Evolutionary conservation across 1,140 invertebrate species (phyloP).

Genomic region (Mizuhopecten yessoensis): DNA sequence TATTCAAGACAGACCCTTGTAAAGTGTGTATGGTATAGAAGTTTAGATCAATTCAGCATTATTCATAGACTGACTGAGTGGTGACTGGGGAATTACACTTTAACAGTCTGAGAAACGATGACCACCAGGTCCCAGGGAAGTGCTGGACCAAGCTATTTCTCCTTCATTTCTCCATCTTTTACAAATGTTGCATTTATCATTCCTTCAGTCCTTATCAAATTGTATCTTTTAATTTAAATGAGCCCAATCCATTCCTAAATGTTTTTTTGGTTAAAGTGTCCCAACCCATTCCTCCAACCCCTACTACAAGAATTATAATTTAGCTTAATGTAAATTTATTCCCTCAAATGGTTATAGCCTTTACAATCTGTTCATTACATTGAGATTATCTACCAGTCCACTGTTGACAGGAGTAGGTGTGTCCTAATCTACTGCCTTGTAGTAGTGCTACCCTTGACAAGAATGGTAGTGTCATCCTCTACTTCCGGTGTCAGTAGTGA

Average conservation of each 20-base stretch:
- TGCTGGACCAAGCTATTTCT: background rate
- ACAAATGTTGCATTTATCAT: background rate
- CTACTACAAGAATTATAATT: background rate
- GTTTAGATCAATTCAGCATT: too few relatives aligned
- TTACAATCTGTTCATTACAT: too few relatives aligned
- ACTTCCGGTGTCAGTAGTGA: too few relatives aligned
- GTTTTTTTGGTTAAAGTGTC: background rate
- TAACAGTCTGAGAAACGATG: background rate
- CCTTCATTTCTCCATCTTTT: conserved; percentile 10
- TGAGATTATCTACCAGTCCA: too few relatives aligned
- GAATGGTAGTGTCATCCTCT: too few relatives aligned
- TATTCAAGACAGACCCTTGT: too few relatives aligned
- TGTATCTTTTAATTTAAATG: background rate
- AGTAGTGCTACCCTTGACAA: too few relatives aligned
- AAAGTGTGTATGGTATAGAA: too few relatives aligned
- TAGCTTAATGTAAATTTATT: too few relatives aligned
- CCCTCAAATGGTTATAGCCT: too few relatives aligned
- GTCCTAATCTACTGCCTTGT: too few relatives aligned
- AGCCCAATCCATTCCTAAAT: background rate
- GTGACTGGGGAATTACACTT: background rate
- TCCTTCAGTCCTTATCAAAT: background rate
- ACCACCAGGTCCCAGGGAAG: background rate
- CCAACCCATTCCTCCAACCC: background rate
- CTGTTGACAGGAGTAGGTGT: too few relatives aligned
- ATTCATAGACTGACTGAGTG: background rate